A percentile compares a stretch with the other conserved stretches of the same genome.
Evolutionary conservation across 2,797 vertebrate genomes (phyloP).

Genomic region (Lindbergichthys nudifrons): DNA sequence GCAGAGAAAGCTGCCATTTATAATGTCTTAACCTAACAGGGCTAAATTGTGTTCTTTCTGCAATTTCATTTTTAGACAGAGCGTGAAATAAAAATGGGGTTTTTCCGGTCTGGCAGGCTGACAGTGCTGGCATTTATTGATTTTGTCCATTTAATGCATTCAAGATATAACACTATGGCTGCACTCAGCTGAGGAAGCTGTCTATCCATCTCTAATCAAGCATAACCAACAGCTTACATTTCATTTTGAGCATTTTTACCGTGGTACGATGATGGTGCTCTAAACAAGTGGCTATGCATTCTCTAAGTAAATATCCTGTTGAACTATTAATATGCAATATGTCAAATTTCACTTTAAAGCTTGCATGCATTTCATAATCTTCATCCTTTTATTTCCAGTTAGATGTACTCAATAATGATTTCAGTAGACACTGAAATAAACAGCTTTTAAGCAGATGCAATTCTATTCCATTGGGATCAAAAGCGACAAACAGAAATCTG

Average conservation of each 20-base stretch:
- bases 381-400: conserved; percentile 14
- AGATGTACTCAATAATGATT: conserved; percentile 16
- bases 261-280: conserved; percentile 7
- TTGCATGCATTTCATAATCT: conserved; percentile 1
- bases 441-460: conserved; percentile 41
- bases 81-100: conserved; percentile 70
- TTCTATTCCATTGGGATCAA: conserved; percentile 24
- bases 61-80: conserved; percentile 72
- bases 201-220: conserved; percentile 51
- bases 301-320: conserved; percentile 17
- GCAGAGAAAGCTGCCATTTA: conserved; percentile 34
- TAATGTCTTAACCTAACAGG: conserved; percentile 57
- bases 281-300: conserved; percentile 4
- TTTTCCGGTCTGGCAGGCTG: conserved; percentile 58
- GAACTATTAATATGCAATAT: conserved; percentile 6
- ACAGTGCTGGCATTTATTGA: conserved; percentile 67
- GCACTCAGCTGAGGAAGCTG: conserved; percentile 48
- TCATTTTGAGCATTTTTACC: conserved; percentile 43
- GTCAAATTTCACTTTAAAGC: conserved; percentile 14
- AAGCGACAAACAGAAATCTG: conserved; percentile 33
- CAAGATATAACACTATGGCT: conserved; percentile 54
- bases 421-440: conserved; percentile 30
- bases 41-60: conserved; percentile 60
- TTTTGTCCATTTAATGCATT: conserved; percentile 68
- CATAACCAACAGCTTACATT: conserved; percentile 56